Conservation (phyloP, 2,797 vertebrate species). For the Eutrigla gurnardus region DNA sequence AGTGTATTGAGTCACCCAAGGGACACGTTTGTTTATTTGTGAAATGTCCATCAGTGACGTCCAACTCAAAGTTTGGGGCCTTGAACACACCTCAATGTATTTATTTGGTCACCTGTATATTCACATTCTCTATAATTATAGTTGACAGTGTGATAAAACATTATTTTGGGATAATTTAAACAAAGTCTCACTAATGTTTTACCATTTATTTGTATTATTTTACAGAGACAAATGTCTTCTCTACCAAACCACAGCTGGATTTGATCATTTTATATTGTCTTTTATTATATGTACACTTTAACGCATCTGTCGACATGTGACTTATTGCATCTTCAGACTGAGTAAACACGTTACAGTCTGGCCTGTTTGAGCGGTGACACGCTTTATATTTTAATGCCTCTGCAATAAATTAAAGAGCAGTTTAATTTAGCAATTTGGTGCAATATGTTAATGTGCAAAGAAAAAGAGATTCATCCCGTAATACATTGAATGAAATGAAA, state of each 20-base stretch:
- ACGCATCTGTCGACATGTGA: neutral
- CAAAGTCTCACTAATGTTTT: neutral
- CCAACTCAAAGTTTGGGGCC: neutral
- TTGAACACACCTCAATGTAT: neutral
- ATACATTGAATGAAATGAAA: slow-evolving; percentile 78
- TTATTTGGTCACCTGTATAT: neutral
- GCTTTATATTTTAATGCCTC: slow-evolving; percentile 52
- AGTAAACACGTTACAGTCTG: slow-evolving; percentile 23
- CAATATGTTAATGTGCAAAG: slow-evolving; percentile 77
- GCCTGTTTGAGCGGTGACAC: slow-evolving; percentile 8
- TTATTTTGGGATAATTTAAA: slow-evolving; percentile 37
- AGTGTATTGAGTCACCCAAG: neutral
- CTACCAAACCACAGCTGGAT: neutral
- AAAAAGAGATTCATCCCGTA: slow-evolving; percentile 69
- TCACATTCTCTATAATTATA: neutral
- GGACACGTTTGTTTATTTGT: neutral
- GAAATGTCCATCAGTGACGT: neutral
- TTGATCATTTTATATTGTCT: neutral
- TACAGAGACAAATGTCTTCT: slow-evolving; percentile 7
- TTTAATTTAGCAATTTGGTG: slow-evolving; percentile 80
- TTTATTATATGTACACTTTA: slow-evolving; percentile 12
- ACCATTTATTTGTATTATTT: neutral
- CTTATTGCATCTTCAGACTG: slow-evolving; percentile 14
- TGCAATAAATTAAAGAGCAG: slow-evolving; percentile 72
- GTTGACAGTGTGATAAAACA: slow-evolving; percentile 1